Conservation (phyloP, 2,888 invertebrate genomes). For the Pemphredon lugubris region DNA sequence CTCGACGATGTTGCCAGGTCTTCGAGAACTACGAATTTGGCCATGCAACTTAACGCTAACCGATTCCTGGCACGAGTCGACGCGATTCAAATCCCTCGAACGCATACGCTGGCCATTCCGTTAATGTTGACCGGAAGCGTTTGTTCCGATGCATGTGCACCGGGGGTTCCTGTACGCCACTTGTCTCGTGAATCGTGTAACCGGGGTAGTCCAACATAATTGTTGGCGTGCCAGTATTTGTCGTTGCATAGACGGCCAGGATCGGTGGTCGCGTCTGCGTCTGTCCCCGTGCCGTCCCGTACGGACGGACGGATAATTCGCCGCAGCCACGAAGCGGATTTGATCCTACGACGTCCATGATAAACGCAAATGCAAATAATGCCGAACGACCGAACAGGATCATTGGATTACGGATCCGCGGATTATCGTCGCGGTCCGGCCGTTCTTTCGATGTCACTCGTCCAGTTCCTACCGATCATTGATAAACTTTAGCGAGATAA, state of each 20-base stretch:
- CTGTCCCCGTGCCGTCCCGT: background rate
- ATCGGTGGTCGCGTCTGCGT: background rate
- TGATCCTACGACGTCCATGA: conserved; percentile 43
- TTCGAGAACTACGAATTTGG: too few relatives aligned
- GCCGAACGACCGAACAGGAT: conserved; percentile 31
- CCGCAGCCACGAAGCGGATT: conserved; percentile 40
- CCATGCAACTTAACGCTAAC: too few relatives aligned
- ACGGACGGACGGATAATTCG: conserved; percentile 38
- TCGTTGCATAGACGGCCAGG: background rate
- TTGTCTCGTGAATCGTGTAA: conserved; percentile 44
- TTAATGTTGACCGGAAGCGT: conserved; percentile 52
- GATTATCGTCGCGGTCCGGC: background rate
- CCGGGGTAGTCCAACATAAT: conserved; percentile 48
- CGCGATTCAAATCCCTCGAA: conserved; percentile 8
- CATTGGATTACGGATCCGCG: background rate
- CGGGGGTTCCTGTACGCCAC: conserved; percentile 16
- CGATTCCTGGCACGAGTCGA: too few relatives aligned
- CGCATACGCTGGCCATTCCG: conserved; percentile 22
- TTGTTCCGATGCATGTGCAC: conserved; percentile 45
- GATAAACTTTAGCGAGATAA: too few relatives aligned
- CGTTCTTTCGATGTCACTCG: too few relatives aligned
- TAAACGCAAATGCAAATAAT: conserved; percentile 53
- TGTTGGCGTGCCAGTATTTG: conserved; percentile 47
- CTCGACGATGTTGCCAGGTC: too few relatives aligned
- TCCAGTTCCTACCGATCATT: too few relatives aligned